These are phyloP conservation scores for Phaedon cochleariae DNA, from an alignment of 2,888 invertebrate genomes.

Conservation along the genomic window DNA sequence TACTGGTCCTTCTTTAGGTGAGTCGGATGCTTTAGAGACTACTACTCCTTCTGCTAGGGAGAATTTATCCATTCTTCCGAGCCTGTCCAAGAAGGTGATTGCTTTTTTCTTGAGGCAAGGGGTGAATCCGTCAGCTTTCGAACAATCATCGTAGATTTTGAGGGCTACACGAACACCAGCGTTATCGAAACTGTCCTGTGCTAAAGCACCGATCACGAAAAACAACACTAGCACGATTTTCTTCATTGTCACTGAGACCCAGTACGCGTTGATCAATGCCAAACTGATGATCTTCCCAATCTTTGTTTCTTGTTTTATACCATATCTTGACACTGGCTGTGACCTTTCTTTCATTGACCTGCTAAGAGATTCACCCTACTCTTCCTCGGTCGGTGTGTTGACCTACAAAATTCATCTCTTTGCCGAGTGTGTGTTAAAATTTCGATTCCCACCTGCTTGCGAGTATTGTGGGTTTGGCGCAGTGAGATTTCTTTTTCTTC, in stretches of 20 bases:
- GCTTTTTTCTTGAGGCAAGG: constrained; percentile 85
- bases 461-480: neutral
- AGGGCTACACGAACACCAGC: constrained; percentile 73
- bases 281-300: constrained; percentile 55
- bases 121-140: constrained; percentile 72
- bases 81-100: constrained; percentile 79
- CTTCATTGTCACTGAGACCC: constrained; percentile 42
- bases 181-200: constrained; percentile 59
- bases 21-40: constrained; percentile 67
- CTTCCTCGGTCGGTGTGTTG: constrained; percentile 54
- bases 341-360: constrained; percentile 60
- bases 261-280: constrained; percentile 48
- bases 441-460: constrained; percentile 30
- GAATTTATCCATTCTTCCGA: constrained; percentile 74
- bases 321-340: constrained; percentile 49
- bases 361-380: constrained; percentile 55
- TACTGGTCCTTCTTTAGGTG: constrained; percentile 68
- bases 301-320: constrained; percentile 58
- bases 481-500: constrained; percentile 26
- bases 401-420: constrained; percentile 54
- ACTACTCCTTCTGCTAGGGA: constrained; percentile 73
- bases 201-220: constrained; percentile 52
- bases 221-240: constrained; percentile 57
- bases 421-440: constrained; percentile 42
- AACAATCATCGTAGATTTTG: constrained; percentile 82